Percentiles rank a stretch among this genome's conserved stretches.
Conservation (phyloP, 2,113 vertebrate species). For the Heliornis fulica region DNA sequence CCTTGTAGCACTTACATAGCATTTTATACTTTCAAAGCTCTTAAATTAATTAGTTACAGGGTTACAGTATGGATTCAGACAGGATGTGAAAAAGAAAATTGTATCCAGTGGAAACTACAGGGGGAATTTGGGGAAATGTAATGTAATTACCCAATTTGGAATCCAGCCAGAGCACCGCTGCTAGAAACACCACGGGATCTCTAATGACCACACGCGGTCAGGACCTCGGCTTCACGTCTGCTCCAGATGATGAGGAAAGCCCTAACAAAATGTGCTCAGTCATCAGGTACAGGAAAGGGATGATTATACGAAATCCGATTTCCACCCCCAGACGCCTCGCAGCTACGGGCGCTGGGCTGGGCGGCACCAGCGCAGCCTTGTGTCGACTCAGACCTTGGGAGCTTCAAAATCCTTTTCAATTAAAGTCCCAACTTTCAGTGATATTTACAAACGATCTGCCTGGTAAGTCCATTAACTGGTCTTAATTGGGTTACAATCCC, state of each 20-base stretch:
- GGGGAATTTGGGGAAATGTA: not conserved
- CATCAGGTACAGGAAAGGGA: not conserved
- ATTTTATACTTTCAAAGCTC: conserved; percentile 36
- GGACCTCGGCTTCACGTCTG: not conserved
- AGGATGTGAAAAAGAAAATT: conserved; percentile 30
- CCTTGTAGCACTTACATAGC: not conserved
- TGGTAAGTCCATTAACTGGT: conserved; percentile 6
- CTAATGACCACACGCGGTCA: not conserved
- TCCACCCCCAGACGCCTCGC: not conserved
- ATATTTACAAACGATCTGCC: conserved; percentile 46
- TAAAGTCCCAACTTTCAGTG: conserved; percentile 16
- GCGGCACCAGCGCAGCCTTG: not conserved
- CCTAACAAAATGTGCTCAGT: not conserved
- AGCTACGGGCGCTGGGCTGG: not conserved
- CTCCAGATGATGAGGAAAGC: not conserved
- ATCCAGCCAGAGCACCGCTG: not conserved
- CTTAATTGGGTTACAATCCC: conserved; percentile 46
- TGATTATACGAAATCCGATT: not conserved
- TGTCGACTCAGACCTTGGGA: not conserved
- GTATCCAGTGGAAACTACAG: conserved; percentile 17
- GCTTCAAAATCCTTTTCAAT: not conserved
- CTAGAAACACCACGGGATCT: not conserved
- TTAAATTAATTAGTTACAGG: conserved; percentile 51
- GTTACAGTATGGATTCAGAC: not conserved
- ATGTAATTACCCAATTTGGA: conserved; percentile 12